Evolutionary conservation across 2,888 invertebrate species (phyloP).

Genomic region (Polydrusus tereticollis): DNA sequence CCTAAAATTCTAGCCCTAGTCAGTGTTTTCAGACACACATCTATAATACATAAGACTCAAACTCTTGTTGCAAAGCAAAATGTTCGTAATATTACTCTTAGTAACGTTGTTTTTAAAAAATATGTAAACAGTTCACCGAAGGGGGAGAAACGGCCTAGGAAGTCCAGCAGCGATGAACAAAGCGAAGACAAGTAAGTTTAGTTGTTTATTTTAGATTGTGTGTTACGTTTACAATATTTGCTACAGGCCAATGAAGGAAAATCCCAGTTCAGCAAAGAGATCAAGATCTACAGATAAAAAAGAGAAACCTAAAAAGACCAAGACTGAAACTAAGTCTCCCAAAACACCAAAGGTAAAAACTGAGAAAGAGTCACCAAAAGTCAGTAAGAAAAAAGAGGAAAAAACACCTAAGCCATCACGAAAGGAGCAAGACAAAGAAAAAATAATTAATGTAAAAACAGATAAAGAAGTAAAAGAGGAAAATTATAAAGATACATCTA

Average conservation of each 20-base stretch:
- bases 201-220: neutral
- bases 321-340: constrained; percentile 14
- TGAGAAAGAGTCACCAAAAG: neutral
- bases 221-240: neutral
- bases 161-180: constrained; percentile 49
- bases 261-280: constrained; percentile 3
- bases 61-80: constrained; percentile 4
- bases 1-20: constrained; percentile 7
- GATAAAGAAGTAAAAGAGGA: constrained; percentile 4
- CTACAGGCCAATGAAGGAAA: constrained; percentile 13
- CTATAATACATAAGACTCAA: neutral
- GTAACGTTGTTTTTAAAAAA: constrained; percentile 39
- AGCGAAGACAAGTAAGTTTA: constrained; percentile 50
- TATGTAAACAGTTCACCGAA: constrained; percentile 42
- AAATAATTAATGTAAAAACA: neutral
- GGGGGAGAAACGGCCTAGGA: constrained; percentile 33
- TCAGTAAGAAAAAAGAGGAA: neutral
- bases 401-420: constrained; percentile 13
- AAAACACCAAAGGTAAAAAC: constrained; percentile 6
- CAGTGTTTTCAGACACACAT: neutral
- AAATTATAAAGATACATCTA: constrained; percentile 3
- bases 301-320: constrained; percentile 22
- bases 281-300: constrained; percentile 14
- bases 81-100: constrained; percentile 16
- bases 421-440: constrained; percentile 3